Percentiles rank a stretch among this genome's conserved stretches.
These are phyloP conservation scores for Gibbula magus DNA, from an alignment of 2,888 invertebrate genomes.

Conservation along the genomic window DNA sequence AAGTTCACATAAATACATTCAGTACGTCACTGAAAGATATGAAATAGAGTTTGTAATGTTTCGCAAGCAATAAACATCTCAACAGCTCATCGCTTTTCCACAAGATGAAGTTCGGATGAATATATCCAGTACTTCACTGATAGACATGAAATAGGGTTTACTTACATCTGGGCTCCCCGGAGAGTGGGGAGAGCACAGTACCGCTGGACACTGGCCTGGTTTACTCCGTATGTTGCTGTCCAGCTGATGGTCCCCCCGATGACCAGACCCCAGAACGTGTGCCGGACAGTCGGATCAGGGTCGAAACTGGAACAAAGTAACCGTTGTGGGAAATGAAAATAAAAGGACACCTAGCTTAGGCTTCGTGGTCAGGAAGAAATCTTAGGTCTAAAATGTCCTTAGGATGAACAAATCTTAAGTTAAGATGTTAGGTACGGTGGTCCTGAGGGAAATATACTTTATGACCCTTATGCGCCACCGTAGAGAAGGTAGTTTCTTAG, in stretches of 20 bases:
- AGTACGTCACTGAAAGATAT: no score
- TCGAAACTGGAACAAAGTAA: slow-evolving; percentile 52
- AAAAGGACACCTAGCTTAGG: no score
- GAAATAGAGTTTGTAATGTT: no score
- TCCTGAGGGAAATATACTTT: background rate
- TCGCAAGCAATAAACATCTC: no score
- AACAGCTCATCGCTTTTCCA: no score
- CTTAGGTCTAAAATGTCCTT: background rate
- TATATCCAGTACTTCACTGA: background rate
- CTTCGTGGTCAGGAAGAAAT: no score
- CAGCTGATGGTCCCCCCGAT: slow-evolving; percentile 61
- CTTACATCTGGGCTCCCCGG: slow-evolving; percentile 54
- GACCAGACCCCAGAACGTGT: slow-evolving; percentile 65
- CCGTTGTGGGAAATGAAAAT: no score
- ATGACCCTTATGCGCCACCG: no score
- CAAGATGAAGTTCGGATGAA: no score
- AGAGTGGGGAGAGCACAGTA: slow-evolving; percentile 61
- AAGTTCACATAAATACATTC: no score
- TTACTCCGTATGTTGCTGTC: slow-evolving; percentile 65
- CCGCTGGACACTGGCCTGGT: slow-evolving; percentile 67
- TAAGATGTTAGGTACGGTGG: background rate
- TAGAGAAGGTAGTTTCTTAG: no score
- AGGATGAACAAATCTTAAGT: background rate
- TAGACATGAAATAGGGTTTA: background rate
- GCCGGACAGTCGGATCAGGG: slow-evolving; percentile 62